phyloP scores from a whole-genome alignment of 2,888 invertebrate genomes.

The Agriotes lineatus region DNA sequence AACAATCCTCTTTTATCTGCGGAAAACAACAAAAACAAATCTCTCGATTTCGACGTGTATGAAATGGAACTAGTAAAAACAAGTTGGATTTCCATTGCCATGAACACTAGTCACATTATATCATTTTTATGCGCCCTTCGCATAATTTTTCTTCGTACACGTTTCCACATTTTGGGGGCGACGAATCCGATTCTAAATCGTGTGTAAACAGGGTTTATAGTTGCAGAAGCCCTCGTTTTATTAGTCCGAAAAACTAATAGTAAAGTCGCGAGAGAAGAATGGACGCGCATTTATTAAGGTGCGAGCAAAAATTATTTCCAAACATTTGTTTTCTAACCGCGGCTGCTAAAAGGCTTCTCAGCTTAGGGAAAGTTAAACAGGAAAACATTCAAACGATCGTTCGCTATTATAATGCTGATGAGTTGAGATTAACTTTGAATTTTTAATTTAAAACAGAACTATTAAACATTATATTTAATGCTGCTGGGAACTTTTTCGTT shows the following conservation, averaged over 20 bases:
- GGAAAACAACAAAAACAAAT: constrained; percentile 38
- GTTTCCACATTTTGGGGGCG: constrained; percentile 25
- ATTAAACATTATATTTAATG: background rate
- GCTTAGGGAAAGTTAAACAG: background rate
- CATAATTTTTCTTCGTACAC: constrained; percentile 26
- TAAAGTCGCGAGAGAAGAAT: background rate
- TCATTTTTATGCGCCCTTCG: constrained; percentile 11
- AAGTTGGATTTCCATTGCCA: constrained; percentile 36
- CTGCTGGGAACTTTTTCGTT: background rate
- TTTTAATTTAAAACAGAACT: constrained; percentile 7
- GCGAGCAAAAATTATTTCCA: constrained; percentile 1
- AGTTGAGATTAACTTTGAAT: constrained; percentile 1
- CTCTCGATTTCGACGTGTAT: constrained; percentile 41
- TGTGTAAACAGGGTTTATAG: constrained; percentile 37
- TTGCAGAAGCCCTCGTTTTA: constrained; percentile 14
- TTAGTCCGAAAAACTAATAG: constrained; percentile 3
- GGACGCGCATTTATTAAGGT: background rate
- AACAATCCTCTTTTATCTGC: constrained; percentile 43
- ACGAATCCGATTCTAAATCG: constrained; percentile 16
- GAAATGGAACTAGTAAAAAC: constrained; percentile 42
- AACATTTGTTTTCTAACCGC: background rate
- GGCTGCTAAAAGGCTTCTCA: background rate
- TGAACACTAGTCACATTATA: constrained; percentile 10
- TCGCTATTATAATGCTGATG: background rate
- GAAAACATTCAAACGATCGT: background rate